These are phyloP conservation scores for Psittacula derbiana DNA, from an alignment of 2,797 vertebrate genomes.

Conservation along the genomic window DNA sequence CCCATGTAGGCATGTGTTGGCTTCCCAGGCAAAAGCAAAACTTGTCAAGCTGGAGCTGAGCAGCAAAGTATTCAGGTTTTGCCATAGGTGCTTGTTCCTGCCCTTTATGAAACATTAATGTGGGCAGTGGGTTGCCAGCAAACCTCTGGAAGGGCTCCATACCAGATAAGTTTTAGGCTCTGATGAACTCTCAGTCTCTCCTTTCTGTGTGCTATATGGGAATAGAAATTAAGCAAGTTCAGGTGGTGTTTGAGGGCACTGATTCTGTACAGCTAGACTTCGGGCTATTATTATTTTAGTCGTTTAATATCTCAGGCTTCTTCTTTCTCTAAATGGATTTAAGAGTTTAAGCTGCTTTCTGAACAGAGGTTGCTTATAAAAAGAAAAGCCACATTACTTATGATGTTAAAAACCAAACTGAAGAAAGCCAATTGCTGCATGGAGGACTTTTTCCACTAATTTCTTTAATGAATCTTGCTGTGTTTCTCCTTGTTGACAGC, in stretches of 20 bases:
- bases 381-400: background rate
- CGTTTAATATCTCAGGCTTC: background rate
- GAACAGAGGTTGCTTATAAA: background rate
- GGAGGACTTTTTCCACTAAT: background rate
- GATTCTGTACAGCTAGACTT: background rate
- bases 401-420: background rate
- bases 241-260: background rate
- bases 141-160: background rate
- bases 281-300: background rate
- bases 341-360: background rate
- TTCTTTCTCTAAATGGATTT: background rate
- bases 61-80: background rate
- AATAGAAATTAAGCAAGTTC: background rate
- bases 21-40: background rate
- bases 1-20: background rate
- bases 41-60: background rate
- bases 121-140: background rate
- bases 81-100: background rate
- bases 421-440: background rate
- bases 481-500: background rate
- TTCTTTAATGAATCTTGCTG: background rate
- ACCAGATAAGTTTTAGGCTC: background rate
- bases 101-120: background rate
- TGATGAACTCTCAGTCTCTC: background rate
- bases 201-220: background rate